These are phyloP conservation scores for Prinia subflava DNA, from an alignment of 2,113 vertebrate genomes.

Conservation along the genomic window DNA sequence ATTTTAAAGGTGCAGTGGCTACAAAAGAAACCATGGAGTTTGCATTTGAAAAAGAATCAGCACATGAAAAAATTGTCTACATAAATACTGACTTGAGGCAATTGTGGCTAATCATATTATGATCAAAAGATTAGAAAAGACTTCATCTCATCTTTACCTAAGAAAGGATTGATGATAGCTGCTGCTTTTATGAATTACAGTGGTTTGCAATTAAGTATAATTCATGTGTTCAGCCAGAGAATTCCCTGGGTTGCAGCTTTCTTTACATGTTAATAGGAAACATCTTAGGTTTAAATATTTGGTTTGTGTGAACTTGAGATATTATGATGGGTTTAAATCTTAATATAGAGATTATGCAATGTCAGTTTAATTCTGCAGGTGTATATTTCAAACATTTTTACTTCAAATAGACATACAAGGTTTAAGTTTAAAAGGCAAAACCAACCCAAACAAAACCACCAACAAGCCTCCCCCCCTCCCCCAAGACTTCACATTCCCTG, in stretches of 20 bases:
- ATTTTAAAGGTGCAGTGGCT: background rate
- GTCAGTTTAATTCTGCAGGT: background rate
- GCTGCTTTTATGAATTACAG: background rate
- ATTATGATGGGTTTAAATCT: background rate
- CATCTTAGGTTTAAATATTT: background rate
- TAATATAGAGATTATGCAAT: background rate
- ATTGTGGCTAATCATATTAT: background rate
- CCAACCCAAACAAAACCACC: background rate
- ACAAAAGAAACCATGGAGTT: background rate
- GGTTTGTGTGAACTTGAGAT: background rate
- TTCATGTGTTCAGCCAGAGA: background rate
- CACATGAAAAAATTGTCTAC: background rate
- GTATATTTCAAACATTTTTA: background rate
- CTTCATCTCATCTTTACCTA: background rate
- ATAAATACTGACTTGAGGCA: background rate
- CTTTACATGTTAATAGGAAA: background rate
- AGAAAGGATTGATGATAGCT: background rate
- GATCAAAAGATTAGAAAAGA: background rate
- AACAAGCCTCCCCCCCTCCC: accelerated
- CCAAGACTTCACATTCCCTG: background rate
- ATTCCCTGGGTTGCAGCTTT: background rate
- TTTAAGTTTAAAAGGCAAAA: background rate
- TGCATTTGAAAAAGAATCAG: background rate
- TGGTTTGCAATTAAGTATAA: background rate
- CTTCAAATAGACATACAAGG: background rate